Conservation (phyloP, 2,888 invertebrate species). For the Toxonevra muliebris region DNA sequence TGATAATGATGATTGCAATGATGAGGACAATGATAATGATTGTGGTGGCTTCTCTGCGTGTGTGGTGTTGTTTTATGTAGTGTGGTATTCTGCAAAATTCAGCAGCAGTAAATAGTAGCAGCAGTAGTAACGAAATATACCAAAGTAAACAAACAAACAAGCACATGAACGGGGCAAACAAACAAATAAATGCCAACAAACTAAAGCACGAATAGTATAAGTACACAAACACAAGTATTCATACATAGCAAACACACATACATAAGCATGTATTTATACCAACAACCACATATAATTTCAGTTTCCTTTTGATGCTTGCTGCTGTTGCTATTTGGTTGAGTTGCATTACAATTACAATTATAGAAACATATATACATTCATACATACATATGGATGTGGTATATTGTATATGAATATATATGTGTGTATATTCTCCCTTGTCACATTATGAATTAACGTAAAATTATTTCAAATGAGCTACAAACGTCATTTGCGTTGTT, state of each 20-base stretch:
- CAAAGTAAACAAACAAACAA: background rate
- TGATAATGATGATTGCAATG: conserved; percentile 23
- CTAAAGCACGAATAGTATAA: background rate
- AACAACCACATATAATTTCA: background rate
- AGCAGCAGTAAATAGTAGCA: background rate
- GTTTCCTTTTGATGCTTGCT: conserved; percentile 2
- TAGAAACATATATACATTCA: background rate
- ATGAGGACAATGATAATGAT: conserved; percentile 27
- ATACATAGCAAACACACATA: conserved; percentile 25
- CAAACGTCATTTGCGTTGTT: conserved; percentile 21
- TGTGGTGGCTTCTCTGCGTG: conserved; percentile 11
- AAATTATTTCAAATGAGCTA: conserved; percentile 22
- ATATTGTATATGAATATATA: too few relatives aligned
- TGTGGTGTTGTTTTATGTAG: background rate
- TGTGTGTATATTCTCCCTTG: background rate
- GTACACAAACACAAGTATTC: conserved; percentile 26
- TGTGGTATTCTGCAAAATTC: background rate
- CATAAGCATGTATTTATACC: background rate
- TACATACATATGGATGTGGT: too few relatives aligned
- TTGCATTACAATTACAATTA: background rate
- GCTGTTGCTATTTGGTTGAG: background rate
- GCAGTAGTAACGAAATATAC: background rate
- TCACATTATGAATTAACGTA: conserved; percentile 7
- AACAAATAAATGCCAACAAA: conserved; percentile 1
- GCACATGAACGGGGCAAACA: background rate